Evolutionary conservation across 1,140 invertebrate species (phyloP).

Genomic region (Cepaea nemoralis): DNA sequence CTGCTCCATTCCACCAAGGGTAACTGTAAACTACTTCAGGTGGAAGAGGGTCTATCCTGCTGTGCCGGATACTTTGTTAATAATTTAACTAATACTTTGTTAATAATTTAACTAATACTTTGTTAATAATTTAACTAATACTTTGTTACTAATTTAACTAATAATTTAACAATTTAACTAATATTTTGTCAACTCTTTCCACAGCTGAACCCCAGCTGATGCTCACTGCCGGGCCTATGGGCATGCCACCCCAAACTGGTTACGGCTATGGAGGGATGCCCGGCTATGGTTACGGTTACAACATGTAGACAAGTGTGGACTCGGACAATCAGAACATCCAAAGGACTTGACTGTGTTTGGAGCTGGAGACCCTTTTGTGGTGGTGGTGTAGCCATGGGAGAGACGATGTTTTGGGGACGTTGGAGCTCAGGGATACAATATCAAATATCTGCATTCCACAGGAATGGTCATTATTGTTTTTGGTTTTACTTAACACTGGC

Average conservation of each 20-base stretch:
- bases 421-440: neutral
- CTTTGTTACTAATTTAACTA: too few species aligned
- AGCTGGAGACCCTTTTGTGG: neutral
- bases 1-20: too few species aligned
- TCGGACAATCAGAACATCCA: neutral
- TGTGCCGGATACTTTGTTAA: too few species aligned
- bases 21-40: too few species aligned
- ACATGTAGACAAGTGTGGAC: slow-evolving; percentile 48
- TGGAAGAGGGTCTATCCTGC: too few species aligned
- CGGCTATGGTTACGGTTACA: slow-evolving; percentile 55
- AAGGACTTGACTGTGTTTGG: neutral
- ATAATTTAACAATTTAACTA: neutral
- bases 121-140: too few species aligned
- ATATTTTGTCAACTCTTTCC: slow-evolving; percentile 48
- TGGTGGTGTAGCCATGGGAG: neutral
- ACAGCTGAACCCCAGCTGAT: slow-evolving; percentile 91
- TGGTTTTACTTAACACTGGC: too few species aligned
- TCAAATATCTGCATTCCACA: neutral
- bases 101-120: too few species aligned
- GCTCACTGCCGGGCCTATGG: slow-evolving; percentile 90
- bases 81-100: too few species aligned
- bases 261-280: slow-evolving; percentile 41
- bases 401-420: neutral
- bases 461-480: neutral
- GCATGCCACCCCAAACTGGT: slow-evolving; percentile 73